phyloP scores from a whole-genome alignment of 2,888 invertebrate species.

The Molanna angustata region DNA sequence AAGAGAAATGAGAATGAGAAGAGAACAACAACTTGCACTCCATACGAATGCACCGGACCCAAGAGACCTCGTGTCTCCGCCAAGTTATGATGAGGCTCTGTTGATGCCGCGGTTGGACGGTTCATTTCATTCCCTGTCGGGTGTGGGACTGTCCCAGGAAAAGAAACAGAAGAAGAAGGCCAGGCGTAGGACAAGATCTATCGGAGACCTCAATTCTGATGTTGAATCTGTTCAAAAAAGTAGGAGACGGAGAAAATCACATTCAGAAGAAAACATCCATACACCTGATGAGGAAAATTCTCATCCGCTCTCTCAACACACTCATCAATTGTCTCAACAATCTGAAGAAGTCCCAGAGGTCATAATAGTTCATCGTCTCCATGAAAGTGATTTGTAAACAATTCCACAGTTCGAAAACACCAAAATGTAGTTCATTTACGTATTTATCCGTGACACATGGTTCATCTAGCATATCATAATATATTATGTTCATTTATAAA shows the following conservation, averaged over 20 bases:
- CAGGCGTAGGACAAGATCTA: conserved; percentile 53
- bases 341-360: conserved; percentile 15
- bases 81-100: conserved; percentile 75
- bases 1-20: conserved; percentile 52
- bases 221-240: conserved; percentile 40
- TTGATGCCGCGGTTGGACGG: conserved; percentile 67
- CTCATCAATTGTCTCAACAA: conserved; percentile 14
- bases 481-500: too few species aligned
- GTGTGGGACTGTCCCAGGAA: conserved; percentile 48
- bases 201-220: conserved; percentile 44
- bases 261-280: conserved; percentile 35
- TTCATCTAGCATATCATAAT: too few species aligned
- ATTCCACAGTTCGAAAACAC: too few species aligned
- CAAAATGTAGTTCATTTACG: too few species aligned
- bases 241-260: conserved; percentile 41
- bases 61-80: conserved; percentile 66
- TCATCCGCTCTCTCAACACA: too few species aligned
- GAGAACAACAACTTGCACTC: conserved; percentile 53
- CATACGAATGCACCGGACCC: conserved; percentile 64
- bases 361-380: conserved; percentile 26
- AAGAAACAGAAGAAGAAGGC: conserved; percentile 45
- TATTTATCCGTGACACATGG: too few species aligned
- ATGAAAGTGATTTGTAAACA: too few species aligned
- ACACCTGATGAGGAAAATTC: conserved; percentile 44
- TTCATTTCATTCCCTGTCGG: conserved; percentile 57